Base-by-base conservation (phyloP, 2,888 invertebrate genomes). In the Rhingia campestris region DNA sequence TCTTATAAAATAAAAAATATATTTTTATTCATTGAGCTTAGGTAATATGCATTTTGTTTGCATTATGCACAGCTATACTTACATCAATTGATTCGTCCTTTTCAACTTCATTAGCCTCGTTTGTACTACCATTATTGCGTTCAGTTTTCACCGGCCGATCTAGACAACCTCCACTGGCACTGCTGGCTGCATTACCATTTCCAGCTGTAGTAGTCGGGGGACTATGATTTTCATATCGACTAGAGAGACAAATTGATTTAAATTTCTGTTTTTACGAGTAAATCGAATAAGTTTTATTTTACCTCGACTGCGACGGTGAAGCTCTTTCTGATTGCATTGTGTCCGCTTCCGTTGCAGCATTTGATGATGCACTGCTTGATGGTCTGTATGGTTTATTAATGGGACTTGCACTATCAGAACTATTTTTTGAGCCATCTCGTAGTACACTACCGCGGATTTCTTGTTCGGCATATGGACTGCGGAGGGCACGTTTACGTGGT, bases 371-470 rank as follows among this genome's bases (percentile, higher is more conserved):
- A 87, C 92, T 92, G 86, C 91, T 91, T 76, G 91, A 90, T 66
- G 92, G 92, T 63, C 92, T 90, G 86, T 91, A 91, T 59, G 90
- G 88, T 88, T 91, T 92, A 63, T 89, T 91, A 45, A 92, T 92
- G 45, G 93, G 93, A 79, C 92, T 92, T 54, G 92, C 92, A 86
- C 92, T 91, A 74, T 91, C 91, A 47, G 91, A 89, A 82, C 89
- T 92, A 87, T 91, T 91, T 86, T 92, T 92, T 30, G 92, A 92
- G 61, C 92, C 92, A 88, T 95, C 95, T 75, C 95, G 92, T 87
- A 95, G 89, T 14, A 95, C 95, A 82, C 95, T 95, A 54, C 94
- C 94, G 86, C 95, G 92, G 75, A 92, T 91, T 81, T 92, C 91
- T 86, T 91, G 92, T 74, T 91, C 91, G 81, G 89, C 89, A 84